Conservation (phyloP, 2,113 vertebrate species). For the Rostratula benghalensis region DNA sequence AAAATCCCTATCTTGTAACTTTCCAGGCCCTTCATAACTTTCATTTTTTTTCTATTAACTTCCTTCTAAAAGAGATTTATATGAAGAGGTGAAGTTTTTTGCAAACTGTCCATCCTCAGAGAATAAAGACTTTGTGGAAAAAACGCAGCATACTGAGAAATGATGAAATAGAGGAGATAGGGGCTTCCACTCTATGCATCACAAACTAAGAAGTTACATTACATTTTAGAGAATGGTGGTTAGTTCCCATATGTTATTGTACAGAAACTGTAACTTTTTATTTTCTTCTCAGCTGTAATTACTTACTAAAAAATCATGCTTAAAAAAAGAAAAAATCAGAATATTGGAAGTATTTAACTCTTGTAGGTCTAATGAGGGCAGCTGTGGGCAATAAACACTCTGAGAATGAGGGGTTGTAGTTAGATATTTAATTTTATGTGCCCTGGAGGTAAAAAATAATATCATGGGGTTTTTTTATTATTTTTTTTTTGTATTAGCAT, state of each 20-base stretch:
- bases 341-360: not conserved
- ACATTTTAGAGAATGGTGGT: not conserved
- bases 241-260: not conserved
- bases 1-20: not conserved
- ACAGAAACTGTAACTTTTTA: not conserved
- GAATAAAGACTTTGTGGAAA: not conserved
- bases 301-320: not conserved
- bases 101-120: not conserved
- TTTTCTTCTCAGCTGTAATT: not conserved
- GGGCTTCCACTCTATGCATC: not conserved
- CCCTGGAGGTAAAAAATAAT: not conserved
- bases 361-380: not conserved
- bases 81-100: not conserved
- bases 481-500: not conserved
- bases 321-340: not conserved
- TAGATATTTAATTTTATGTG: not conserved
- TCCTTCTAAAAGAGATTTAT: not conserved
- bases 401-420: not conserved
- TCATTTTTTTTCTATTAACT: not conserved
- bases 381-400: not conserved
- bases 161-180: not conserved
- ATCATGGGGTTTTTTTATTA: no score
- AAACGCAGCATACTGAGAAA: not conserved
- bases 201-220: not conserved
- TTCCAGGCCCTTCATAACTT: not conserved